Base-by-base conservation (phyloP, 2,113 vertebrate genomes). In the Dinomys branickii region DNA sequence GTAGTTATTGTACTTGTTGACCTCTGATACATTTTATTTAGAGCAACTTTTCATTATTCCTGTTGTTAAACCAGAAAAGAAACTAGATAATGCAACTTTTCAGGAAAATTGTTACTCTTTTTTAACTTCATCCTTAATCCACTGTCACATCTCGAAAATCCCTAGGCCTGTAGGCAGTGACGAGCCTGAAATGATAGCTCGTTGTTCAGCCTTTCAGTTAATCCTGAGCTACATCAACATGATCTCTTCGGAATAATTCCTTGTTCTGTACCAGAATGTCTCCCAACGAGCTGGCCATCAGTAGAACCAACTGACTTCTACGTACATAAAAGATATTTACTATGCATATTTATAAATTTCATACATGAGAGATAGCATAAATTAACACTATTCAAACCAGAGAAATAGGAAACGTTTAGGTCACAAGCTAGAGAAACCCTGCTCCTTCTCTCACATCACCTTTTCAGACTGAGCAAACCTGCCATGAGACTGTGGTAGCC, bases 1-100 rank as follows among this genome's bases (percentile, higher is more conserved):
- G 24, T 92, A 65, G 30, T 94, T 88, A 59, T 28, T 56, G 30
- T 85, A 63, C 30, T 87, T 90, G 35, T 1, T 89, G 80, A 50
- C 75, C 17, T 11, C 67, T 92, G 71, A 75, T 52, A 54, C n/a
- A 82, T 90, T 97, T 96, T 83, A 92, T 80, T 30, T 85, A 35
- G 47, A 78, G 47, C 78, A 94, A 16, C 52, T 81, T 95, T 77
- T 90, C 38, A 77, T 22, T 14, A 54, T 85, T 84, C 22, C 67
- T 92, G 3, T 59, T 77, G 58, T 58, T 85, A 95, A 95, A 44
- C 50, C 58, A 59, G 75, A 59, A 75, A 41, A 12, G 75, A 87
- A 92, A 80, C 33, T 91, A 52, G 28, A 35, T 94, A 94, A 84
- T 50, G 33, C 47, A 86, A 22, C 7, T 58, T 65, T 94, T 16